Base-by-base conservation (phyloP, 2,113 vertebrate species). In the Ptilonorhynchus violaceus region DNA sequence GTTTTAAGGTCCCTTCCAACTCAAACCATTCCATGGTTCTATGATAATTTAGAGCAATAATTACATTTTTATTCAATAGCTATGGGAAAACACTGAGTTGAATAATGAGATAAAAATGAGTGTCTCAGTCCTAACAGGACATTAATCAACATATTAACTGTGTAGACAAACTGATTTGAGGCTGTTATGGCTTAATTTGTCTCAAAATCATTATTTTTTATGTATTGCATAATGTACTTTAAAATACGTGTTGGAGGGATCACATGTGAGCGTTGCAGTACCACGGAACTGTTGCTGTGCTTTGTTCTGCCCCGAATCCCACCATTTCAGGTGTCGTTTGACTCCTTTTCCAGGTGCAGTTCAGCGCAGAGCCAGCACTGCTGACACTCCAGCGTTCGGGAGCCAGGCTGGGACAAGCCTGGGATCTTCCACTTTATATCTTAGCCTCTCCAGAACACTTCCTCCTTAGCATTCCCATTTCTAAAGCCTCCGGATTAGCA, bases 121-220 rank as follows among this genome's bases (percentile, higher is more conserved):
- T 88, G 82, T 96, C 97, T 97, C 80, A 23, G 96, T 90, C 95
- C 97, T 98, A 98, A 98, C 97, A 98, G 98, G 97, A 97, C 97
- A 98, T 98, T 98, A 98, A 98, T 98, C 98, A 98, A 97, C 97
- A 93, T 93, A 98, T 98, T 98, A 98, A 97, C 97, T 85, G 93
- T 97, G 98, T 97, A 95, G 96, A 95, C 95, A 97, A 98, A 98
- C 97, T 97, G 98, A 98, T 98, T 96, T 97, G 97, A 97, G 92
- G 94, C 89, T 94, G 91, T 97, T 98, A 97, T 4, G 19, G 81
- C 94, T 97, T 98, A 98, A 98, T 98, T 98, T 98, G 97, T 98
- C 96, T 98, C 96, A 97, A 98, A 98, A 98, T 97, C 93, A 97
- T 98, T 97, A 97, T 95, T 98, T 98, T 98, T 97, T 92, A 97